These are phyloP conservation scores for Diabrotica virgifera DNA, from an alignment of 1,140 invertebrate genomes.

Conservation along the genomic window DNA sequence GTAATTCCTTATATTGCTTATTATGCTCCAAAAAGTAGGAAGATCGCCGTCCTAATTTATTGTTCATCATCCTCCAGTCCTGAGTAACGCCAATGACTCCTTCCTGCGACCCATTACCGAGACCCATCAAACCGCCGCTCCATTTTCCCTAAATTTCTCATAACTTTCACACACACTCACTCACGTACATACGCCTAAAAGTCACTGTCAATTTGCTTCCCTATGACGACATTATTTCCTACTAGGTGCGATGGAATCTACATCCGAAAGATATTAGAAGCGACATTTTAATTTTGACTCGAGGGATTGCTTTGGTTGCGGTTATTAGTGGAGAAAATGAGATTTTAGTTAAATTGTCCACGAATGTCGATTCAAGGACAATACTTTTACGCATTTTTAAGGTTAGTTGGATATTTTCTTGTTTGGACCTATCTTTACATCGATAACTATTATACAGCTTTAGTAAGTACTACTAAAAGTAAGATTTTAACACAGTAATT, in stretches of 20 bases:
- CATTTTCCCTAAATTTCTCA: background rate
- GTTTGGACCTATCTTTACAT: too few relatives aligned
- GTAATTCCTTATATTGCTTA: too few relatives aligned
- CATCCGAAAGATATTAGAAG: background rate
- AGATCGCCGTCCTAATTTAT: too few relatives aligned
- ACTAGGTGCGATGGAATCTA: conserved; percentile 2
- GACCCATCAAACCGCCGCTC: background rate
- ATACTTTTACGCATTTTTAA: background rate
- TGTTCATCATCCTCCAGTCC: too few relatives aligned
- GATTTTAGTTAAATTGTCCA: background rate
- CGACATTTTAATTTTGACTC: background rate
- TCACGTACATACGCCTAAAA: background rate
- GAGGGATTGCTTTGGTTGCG: background rate
- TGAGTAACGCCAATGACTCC: background rate
- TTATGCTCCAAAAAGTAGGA: too few relatives aligned
- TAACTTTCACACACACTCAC: background rate
- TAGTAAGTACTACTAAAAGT: too few relatives aligned
- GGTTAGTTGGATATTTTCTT: too few relatives aligned
- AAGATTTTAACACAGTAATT: too few relatives aligned
- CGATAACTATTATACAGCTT: too few relatives aligned
- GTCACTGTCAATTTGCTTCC: conserved; percentile 1
- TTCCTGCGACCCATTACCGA: background rate
- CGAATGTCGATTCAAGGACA: background rate
- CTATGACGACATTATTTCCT: background rate
- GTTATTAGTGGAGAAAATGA: background rate